Evolutionary conservation across 2,113 vertebrate species (phyloP).

Genomic region (Lepisosteus oculatus): DNA sequence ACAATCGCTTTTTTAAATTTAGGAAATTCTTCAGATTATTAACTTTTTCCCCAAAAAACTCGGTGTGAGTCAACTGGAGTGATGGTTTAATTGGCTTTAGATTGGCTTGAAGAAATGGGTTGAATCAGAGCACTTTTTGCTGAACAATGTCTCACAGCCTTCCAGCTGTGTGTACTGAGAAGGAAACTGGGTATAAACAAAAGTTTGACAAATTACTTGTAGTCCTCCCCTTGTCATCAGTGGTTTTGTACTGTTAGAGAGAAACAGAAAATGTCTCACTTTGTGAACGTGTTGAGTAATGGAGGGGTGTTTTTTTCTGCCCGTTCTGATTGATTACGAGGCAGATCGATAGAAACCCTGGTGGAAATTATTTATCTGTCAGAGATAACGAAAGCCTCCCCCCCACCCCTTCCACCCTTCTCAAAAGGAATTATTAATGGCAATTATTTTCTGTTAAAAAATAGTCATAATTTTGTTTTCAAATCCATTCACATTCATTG

Average conservation of each 20-base stretch:
- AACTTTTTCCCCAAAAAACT: too few relatives aligned
- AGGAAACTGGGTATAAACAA: conserved; percentile 48
- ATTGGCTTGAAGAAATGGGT: not conserved
- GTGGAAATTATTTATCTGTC: conserved; percentile 62
- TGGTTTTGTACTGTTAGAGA: conserved; percentile 54
- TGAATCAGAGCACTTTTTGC: not conserved
- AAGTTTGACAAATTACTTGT: conserved; percentile 68
- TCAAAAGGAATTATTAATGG: too few relatives aligned
- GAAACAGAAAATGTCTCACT: conserved; percentile 50
- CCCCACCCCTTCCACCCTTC: conserved; percentile 6
- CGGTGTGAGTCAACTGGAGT: not conserved
- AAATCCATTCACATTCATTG: too few relatives aligned
- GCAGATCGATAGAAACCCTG: conserved; percentile 51
- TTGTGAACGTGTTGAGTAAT: conserved; percentile 52
- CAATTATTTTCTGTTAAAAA: too few relatives aligned
- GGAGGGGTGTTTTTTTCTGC: conserved; percentile 50
- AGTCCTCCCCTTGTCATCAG: conserved; percentile 60
- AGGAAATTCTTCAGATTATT: too few relatives aligned
- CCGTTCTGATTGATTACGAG: conserved; percentile 65
- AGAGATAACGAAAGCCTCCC: conserved; percentile 33
- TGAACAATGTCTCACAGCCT: not conserved
- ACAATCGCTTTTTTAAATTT: too few relatives aligned
- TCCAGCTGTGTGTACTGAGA: conserved; percentile 38
- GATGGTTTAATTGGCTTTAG: conserved; percentile 7
- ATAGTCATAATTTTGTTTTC: too few relatives aligned